Percentiles rank a stretch among this genome's conserved stretches.
phyloP scores from a whole-genome alignment of 2,888 invertebrate species.

The Pollenia amentaria region DNA sequence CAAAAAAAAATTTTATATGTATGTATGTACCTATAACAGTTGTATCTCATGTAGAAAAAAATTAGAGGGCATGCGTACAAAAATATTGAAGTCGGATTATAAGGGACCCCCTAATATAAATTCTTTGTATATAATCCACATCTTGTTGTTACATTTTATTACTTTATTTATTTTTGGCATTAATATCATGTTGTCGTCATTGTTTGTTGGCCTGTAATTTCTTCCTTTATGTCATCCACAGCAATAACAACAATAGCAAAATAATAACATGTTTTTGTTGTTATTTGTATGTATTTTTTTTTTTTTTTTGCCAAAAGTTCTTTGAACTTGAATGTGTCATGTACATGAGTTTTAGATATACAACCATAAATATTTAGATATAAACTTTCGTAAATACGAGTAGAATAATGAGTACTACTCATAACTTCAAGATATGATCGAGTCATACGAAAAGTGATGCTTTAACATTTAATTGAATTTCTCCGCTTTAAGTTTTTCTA shows the following conservation, averaged over 20 bases:
- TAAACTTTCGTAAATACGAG: slow-evolving; percentile 11
- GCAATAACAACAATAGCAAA: not conserved
- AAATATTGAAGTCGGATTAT: too few species aligned
- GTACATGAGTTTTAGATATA: not conserved
- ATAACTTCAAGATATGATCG: slow-evolving; percentile 31
- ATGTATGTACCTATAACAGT: too few species aligned
- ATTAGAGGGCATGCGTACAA: too few species aligned
- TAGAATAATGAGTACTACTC: not conserved
- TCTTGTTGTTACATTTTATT: not conserved
- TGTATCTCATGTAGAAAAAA: too few species aligned
- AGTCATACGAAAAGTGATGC: slow-evolving; percentile 36
- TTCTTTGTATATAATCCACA: slow-evolving; percentile 4
- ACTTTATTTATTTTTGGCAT: not conserved
- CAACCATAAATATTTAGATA: slow-evolving; percentile 3
- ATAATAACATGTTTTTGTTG: slow-evolving; percentile 13
- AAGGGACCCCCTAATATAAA: too few species aligned
- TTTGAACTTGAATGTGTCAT: slow-evolving; percentile 55
- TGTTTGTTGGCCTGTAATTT: slow-evolving; percentile 32
- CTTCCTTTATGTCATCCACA: not conserved
- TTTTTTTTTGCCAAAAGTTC: slow-evolving; percentile 38
- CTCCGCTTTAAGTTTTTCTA: not conserved
- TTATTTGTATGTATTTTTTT: not conserved
- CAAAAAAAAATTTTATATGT: too few species aligned
- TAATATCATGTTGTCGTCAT: slow-evolving; percentile 28
- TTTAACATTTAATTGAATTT: slow-evolving; percentile 29